Conservation (phyloP, 2,797 vertebrate genomes). For the Scolopax bukidnonensis region DNA sequence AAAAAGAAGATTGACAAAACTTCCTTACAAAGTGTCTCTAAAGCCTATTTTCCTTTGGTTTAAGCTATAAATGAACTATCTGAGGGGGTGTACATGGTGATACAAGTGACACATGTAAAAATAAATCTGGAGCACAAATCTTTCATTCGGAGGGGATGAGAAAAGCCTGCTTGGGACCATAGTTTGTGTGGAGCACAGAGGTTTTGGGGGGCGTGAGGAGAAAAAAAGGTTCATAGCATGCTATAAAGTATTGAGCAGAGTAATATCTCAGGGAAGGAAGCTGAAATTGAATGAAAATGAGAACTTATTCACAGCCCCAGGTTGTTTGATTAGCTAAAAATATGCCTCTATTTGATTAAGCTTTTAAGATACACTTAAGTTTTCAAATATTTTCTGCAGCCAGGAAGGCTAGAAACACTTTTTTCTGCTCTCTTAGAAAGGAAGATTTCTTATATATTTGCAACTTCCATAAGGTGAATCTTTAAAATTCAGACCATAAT, state of each 20-base stretch:
- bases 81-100: not conserved
- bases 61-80: not conserved
- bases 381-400: not conserved
- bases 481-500: not conserved
- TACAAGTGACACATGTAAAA: not conserved
- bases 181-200: not conserved
- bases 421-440: not conserved
- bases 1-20: not conserved
- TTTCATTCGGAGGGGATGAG: not conserved
- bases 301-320: not conserved
- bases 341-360: not conserved
- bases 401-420: not conserved
- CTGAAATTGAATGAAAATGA: not conserved
- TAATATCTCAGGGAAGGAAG: not conserved
- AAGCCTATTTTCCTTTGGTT: not conserved
- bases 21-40: not conserved
- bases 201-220: rapidly evolving
- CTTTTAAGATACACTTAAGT: not conserved
- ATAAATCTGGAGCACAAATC: not conserved
- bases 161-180: not conserved
- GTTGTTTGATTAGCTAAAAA: not conserved
- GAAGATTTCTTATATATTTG: not conserved
- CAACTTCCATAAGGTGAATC: not conserved
- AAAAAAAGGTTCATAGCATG: not conserved
- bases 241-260: not conserved